Evolutionary conservation across 2,888 invertebrate genomes (phyloP), one percentile per base, ranked within the genome.

Genomic region (Ophion slaviceki): DNA sequence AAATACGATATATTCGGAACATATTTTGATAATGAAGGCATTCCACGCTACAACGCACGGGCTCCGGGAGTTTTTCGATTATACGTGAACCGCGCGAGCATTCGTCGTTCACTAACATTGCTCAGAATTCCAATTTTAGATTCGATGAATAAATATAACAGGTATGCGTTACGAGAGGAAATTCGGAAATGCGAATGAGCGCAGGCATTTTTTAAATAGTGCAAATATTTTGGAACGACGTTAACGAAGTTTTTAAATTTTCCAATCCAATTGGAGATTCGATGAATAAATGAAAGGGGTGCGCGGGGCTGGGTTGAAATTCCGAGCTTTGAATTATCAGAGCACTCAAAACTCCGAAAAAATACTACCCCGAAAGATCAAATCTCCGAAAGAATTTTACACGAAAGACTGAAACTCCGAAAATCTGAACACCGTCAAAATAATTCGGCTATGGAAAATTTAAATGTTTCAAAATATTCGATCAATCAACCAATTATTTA

Each of bases 131-230:
- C 80, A 86, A 86, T 83, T 86, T 77, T 66, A 80, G 40, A 80
- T 86, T 83, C 86, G 70, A 81, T 86, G 83, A 86, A 86, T 83
- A 83, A 83, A 86, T 86, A 74, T 76, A 80, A 71, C 2, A 8
- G 32, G 77, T 40, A 45, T 68, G 40, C 68, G 4, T 53, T 17
- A 72, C 64, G 47, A 71, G 28, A 14, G 53, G 36, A 59, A 28
- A 28, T 32, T 57, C 32, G 20, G 8, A 57, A 64, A 53, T 40
- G 20, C 45, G 20, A 57, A 81, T 11, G 14, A 68, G 61, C 67
- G 32, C 0, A 4, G 32, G 59, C 28, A 32, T 24, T 45, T 10
- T 8, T 17, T 6, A 2, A 68, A 45, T 17, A 59, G 61, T 45
- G 62, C 61, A n/a, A 11, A 47, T 10, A 66, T 75, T 45, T 28